Evolutionary conservation across 2,113 vertebrate genomes (phyloP).

Genomic region (Cyphomyrus plagiostoma): DNA sequence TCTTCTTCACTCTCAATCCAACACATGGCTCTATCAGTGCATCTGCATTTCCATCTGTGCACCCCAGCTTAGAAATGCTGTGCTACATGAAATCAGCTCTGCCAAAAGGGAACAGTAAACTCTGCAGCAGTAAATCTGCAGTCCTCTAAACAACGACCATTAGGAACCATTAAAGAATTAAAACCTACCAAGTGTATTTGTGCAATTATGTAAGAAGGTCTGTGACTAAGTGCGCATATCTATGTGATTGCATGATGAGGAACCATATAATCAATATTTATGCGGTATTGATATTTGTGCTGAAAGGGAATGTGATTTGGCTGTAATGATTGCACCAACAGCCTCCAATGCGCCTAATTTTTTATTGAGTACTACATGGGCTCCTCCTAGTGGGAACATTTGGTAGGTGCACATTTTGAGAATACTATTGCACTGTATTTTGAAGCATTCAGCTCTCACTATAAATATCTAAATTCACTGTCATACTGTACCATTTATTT

Average conservation of each 20-base stretch:
- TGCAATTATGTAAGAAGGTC: background rate
- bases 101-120: background rate
- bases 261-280: background rate
- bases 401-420: background rate
- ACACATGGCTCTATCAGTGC: background rate
- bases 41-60: background rate
- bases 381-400: conserved; percentile 30
- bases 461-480: background rate
- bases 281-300: background rate
- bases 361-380: conserved; percentile 17
- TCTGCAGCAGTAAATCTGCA: background rate
- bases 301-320: background rate
- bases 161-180: background rate
- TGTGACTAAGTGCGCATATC: background rate
- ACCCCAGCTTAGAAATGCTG: background rate
- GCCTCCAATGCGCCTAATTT: background rate
- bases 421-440: background rate
- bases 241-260: background rate
- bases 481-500: background rate
- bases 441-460: background rate
- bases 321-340: background rate
- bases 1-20: background rate
- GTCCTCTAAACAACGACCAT: background rate
- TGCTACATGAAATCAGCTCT: background rate
- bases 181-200: background rate